Evolutionary conservation across 2,888 invertebrate species (phyloP), one percentile per base, ranked within the genome.

Genomic region (Masnerella sp.): DNA sequence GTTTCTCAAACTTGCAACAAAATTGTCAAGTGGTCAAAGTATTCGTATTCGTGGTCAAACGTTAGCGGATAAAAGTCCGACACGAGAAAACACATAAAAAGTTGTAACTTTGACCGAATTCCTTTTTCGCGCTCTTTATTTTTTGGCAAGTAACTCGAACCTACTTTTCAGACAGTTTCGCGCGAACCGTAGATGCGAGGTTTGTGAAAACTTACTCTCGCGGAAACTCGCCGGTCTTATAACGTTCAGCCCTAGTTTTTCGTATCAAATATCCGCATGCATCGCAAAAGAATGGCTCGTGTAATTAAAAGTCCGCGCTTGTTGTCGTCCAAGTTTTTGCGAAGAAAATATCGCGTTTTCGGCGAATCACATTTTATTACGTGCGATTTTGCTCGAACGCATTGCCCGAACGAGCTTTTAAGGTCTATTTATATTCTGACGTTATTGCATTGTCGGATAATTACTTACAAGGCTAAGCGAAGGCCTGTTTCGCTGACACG

Each of bases 41-140:
- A n/a, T n/a, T n/a, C 25, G 38, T 17, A 17, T 65, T 56, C 25
- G 36, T 14, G 54, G 34, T 45, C 67, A 36, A 52, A 47, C 30
- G 28, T 20, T 3, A 15, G 25, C 56, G 36, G 54, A 62, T 42
- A 70, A 62, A 70, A 62, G 30, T 62, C 56, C 49, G 45, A 62
- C 42, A 47, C 36, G n/a, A 40, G 52, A 52, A 61, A 47, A 45
- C 34, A 47, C 61, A 34, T 49, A 18, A 25, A 43, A 70, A 70
- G 42, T 62, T 59, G 61, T 62, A 70, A 64, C 64, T 64, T 71
- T 64, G 70, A 71, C 64, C 62, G 62, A 70, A 56, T 56, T 70
- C 25, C 40, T 49, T 54, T 47, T 49, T 32, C n/a, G 11, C 12
- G 4, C 17, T 17, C 18, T 49, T 49, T 20, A 17, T 64, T 71